Conservation (phyloP, 2,888 invertebrate species). For the Nudaria mundana region DNA sequence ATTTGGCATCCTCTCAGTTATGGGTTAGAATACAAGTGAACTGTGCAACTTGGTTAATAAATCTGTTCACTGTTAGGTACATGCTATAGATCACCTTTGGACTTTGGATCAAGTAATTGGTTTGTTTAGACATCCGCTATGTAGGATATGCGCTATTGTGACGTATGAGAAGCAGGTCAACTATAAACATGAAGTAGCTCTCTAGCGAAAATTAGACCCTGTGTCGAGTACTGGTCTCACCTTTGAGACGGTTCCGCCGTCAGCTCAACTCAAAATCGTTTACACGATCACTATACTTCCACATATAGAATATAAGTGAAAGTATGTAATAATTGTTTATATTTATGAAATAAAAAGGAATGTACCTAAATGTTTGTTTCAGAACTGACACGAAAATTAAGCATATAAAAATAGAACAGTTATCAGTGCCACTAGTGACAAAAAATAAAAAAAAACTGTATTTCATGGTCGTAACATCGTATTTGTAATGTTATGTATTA, state of each 20-base stretch:
- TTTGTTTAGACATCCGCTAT: background rate
- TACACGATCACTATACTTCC: too few species aligned
- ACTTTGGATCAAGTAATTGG: background rate
- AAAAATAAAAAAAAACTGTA: slow-evolving; percentile 4
- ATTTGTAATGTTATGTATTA: slow-evolving; percentile 13
- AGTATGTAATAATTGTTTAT: too few species aligned
- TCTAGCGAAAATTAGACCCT: too few species aligned
- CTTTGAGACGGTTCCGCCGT: too few species aligned
- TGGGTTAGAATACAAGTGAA: slow-evolving; percentile 7
- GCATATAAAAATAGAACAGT: background rate
- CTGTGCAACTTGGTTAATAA: slow-evolving; percentile 2
- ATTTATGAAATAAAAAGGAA: too few species aligned
- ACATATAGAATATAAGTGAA: too few species aligned
- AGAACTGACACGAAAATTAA: too few species aligned
- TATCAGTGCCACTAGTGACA: background rate
- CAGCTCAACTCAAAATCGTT: too few species aligned
- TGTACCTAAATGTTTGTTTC: too few species aligned
- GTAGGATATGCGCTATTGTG: background rate
- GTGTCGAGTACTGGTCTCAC: too few species aligned
- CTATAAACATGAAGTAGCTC: too few species aligned
- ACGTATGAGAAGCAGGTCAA: background rate
- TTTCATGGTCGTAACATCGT: slow-evolving; percentile 12
- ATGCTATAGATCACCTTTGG: background rate
- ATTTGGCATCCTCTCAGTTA: slow-evolving; percentile 9
- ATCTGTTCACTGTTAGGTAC: slow-evolving; percentile 3